Conservation (phyloP, 2,113 vertebrate genomes). For the Origma solitaria region DNA sequence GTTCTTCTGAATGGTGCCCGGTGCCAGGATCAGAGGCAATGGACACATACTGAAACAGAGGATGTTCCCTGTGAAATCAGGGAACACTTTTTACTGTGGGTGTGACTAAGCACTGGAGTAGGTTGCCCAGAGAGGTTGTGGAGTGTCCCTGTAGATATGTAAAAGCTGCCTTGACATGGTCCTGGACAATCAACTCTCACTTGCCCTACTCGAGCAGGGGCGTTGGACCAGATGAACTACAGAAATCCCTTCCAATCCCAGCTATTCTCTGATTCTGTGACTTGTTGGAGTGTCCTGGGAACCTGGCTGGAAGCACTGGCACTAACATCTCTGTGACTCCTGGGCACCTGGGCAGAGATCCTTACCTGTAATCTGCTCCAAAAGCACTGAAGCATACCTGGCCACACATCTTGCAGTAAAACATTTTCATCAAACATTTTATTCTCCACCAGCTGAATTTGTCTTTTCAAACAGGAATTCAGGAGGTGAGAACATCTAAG, state of each 20-base stretch:
- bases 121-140: neutral
- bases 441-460: neutral
- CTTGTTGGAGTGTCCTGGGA: neutral
- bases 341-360: neutral
- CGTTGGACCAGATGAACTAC: neutral
- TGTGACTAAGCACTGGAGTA: neutral
- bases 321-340: neutral
- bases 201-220: neutral
- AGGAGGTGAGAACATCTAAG: neutral
- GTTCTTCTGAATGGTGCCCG: neutral
- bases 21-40: neutral
- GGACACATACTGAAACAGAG: neutral
- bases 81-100: neutral
- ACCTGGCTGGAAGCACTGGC: neutral
- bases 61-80: neutral
- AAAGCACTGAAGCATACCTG: neutral
- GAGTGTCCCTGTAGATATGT: neutral
- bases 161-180: neutral
- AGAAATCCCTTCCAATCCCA: neutral
- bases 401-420: neutral
- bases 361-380: neutral
- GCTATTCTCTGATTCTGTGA: neutral
- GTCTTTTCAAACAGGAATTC: neutral
- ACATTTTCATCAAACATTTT: neutral
- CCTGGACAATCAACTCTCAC: neutral